Conservation (phyloP, 2,797 vertebrate genomes). For the Dryobates pubescens region DNA sequence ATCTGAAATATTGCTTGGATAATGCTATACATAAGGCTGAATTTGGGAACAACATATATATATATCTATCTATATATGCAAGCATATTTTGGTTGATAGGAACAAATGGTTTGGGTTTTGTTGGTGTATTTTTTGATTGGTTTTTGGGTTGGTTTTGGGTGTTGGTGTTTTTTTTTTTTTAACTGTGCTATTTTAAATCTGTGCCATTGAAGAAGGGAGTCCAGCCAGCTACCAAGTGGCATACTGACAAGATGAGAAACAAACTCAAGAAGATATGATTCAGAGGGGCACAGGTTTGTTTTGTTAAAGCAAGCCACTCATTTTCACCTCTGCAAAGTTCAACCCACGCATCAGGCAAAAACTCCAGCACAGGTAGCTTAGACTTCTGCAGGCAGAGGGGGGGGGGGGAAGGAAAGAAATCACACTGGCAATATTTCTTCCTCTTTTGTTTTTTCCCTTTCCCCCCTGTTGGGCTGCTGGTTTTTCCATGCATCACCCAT, state of each 20-base stretch:
- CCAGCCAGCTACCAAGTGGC: slow-evolving; percentile 83
- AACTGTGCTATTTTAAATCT: slow-evolving; percentile 74
- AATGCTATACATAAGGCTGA: slow-evolving; percentile 75
- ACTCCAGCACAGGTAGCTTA: slow-evolving; percentile 63
- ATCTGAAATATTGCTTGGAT: slow-evolving; percentile 79
- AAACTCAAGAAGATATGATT: slow-evolving; percentile 76
- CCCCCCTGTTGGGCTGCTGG: slow-evolving; percentile 49
- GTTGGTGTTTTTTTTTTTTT: slow-evolving; percentile 2
- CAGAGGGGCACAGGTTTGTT: slow-evolving; percentile 73
- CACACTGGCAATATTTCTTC: slow-evolving; percentile 22
- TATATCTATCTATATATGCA: slow-evolving; percentile 38
- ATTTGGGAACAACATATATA: neutral
- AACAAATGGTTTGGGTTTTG: slow-evolving; percentile 70
- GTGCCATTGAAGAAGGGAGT: slow-evolving; percentile 81
- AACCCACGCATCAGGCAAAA: slow-evolving; percentile 44
- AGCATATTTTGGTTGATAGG: slow-evolving; percentile 78
- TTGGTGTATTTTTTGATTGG: neutral
- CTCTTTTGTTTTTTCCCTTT: neutral
- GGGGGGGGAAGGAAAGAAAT: neutral
- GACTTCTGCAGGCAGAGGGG: slow-evolving; percentile 22
- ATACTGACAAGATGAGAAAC: slow-evolving; percentile 80
- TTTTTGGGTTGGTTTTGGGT: neutral
- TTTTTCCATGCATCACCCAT: slow-evolving; percentile 65
- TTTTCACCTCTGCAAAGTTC: slow-evolving; percentile 70
- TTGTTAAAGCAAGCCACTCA: slow-evolving; percentile 70